Evolutionary conservation across 2,797 vertebrate species (phyloP).

Genomic region (Siniperca undulata): DNA sequence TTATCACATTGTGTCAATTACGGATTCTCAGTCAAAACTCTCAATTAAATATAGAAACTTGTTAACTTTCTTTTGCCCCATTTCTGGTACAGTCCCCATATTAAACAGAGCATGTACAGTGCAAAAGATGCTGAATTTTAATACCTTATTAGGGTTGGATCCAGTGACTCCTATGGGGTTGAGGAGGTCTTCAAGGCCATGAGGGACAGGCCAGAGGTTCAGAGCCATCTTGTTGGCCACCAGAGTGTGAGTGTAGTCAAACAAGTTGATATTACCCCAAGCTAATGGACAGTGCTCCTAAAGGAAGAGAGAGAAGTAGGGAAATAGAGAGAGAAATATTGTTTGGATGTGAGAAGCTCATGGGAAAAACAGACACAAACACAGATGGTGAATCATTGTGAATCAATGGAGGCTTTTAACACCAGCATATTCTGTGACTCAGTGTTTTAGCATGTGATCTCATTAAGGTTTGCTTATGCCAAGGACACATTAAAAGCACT

Average conservation of each 20-base stretch:
- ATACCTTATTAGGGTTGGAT: conserved; percentile 97
- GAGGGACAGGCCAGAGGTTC: conserved; percentile 98
- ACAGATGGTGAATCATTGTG: background rate
- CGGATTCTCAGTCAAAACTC: background rate
- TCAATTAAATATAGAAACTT: background rate
- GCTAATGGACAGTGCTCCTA: conserved; percentile 98
- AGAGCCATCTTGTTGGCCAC: conserved; percentile 98
- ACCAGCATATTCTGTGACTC: background rate
- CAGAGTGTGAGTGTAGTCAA: conserved; percentile 97
- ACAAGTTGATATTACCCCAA: conserved; percentile 98
- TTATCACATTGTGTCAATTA: background rate
- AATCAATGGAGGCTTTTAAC: background rate
- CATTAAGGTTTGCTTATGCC: background rate
- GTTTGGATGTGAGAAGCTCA: background rate
- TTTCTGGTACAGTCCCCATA: background rate
- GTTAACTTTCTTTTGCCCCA: background rate
- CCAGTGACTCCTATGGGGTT: conserved; percentile 98
- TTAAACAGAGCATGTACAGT: background rate
- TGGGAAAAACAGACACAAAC: conserved; percentile 15
- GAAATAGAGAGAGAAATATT: background rate
- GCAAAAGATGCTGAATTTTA: background rate
- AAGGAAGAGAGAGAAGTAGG: conserved; percentile 10
- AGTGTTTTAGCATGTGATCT: background rate
- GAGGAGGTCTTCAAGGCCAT: conserved; percentile 96
- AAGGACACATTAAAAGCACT: background rate